Percentiles rank a stretch among this genome's conserved stretches.
Evolutionary conservation across 2,888 invertebrate genomes (phyloP).

Genomic region (Xylocampa areola): DNA sequence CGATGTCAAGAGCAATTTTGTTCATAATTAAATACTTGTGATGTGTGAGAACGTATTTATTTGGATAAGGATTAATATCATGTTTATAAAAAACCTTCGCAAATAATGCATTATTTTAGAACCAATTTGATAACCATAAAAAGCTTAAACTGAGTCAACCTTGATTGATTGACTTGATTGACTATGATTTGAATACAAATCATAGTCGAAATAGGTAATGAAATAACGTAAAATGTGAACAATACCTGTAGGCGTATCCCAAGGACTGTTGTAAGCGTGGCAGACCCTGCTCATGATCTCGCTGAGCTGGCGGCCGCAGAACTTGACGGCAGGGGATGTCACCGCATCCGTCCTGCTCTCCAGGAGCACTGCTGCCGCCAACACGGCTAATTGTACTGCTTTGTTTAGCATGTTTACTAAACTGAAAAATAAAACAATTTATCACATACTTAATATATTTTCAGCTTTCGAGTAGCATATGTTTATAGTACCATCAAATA

Average conservation of each 20-base stretch:
- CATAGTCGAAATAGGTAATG: not conserved
- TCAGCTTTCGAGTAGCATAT: constrained; percentile 8
- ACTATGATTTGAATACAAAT: too few relatives aligned
- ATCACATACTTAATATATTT: constrained; percentile 23
- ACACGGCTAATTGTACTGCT: constrained; percentile 71
- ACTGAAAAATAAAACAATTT: constrained; percentile 35
- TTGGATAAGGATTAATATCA: too few relatives aligned
- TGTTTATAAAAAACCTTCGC: too few relatives aligned
- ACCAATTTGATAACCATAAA: too few relatives aligned
- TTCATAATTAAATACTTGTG: too few relatives aligned
- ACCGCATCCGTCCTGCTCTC: constrained; percentile 71
- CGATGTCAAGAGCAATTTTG: too few relatives aligned
- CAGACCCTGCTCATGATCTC: constrained; percentile 84
- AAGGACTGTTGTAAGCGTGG: constrained; percentile 84
- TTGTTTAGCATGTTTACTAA: constrained; percentile 73
- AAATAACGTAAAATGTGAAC: constrained; percentile 1
- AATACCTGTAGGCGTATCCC: constrained; percentile 83
- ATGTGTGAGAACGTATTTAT: too few relatives aligned
- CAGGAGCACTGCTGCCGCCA: constrained; percentile 74
- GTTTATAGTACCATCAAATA: constrained; percentile 19
- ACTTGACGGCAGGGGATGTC: constrained; percentile 72
- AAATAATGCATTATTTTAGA: too few relatives aligned
- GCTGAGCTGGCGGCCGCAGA: constrained; percentile 83
- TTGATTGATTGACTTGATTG: too few relatives aligned
- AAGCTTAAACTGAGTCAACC: too few relatives aligned